Evolutionary conservation across 2,797 vertebrate genomes (phyloP).

Genomic region (Decapterus maruadsi): DNA sequence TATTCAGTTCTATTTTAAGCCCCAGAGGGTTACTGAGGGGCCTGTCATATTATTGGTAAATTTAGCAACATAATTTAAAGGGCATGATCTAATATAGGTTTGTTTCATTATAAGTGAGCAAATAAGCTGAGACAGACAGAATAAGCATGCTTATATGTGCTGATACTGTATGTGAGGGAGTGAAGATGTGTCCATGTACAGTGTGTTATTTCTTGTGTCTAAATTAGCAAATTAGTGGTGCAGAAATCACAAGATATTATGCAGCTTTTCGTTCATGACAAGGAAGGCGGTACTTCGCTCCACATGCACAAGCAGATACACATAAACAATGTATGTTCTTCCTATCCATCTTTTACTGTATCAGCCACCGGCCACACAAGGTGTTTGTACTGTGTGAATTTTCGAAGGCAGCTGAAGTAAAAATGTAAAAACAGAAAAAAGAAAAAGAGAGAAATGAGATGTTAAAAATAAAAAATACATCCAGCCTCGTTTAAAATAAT

Average conservation of each 20-base stretch:
- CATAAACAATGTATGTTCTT: slow-evolving; percentile 43
- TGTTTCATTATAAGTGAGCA: slow-evolving; percentile 45
- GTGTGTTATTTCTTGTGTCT: slow-evolving; percentile 21
- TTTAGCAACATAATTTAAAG: slow-evolving; percentile 66
- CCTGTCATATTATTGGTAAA: slow-evolving; percentile 66
- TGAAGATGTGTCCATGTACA: slow-evolving; percentile 2
- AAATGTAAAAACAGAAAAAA: slow-evolving; percentile 1
- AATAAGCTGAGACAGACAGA: slow-evolving; percentile 40
- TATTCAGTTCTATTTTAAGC: slow-evolving; percentile 61
- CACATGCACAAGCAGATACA: slow-evolving; percentile 15
- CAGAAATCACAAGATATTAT: slow-evolving; percentile 30
- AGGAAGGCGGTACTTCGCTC: slow-evolving; percentile 5
- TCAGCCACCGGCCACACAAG: slow-evolving; percentile 14
- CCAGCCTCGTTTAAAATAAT: slow-evolving; percentile 39
- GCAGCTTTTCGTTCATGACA: slow-evolving; percentile 29
- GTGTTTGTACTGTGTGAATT: slow-evolving; percentile 14
- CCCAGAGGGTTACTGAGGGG: slow-evolving; percentile 52
- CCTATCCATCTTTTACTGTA: slow-evolving; percentile 44
- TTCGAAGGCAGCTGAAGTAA: slow-evolving; percentile 24
- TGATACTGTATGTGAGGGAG: slow-evolving; percentile 20
- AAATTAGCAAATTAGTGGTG: slow-evolving; percentile 31
- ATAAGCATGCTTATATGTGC: slow-evolving; percentile 28
- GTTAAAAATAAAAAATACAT: slow-evolving; percentile 39
- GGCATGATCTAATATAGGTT: slow-evolving; percentile 63
- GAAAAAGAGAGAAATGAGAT: neutral